phyloP scores from a whole-genome alignment of 2,888 invertebrate species.

The Venusia cambrica region DNA sequence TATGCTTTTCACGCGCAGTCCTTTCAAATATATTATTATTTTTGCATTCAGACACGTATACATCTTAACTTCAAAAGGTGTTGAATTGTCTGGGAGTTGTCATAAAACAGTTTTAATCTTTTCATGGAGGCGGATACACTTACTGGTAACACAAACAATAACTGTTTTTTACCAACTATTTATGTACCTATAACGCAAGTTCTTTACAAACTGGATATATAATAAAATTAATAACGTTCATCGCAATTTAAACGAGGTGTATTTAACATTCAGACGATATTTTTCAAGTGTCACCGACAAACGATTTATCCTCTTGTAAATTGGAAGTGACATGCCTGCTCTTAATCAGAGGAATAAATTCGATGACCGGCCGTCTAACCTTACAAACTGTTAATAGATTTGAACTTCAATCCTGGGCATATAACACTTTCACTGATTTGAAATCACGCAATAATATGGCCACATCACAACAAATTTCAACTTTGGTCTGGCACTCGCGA shows the following conservation, averaged over 20 bases:
- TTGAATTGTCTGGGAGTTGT: slow-evolving; percentile 36
- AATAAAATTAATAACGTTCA: slow-evolving; percentile 33
- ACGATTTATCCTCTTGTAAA: slow-evolving; percentile 52
- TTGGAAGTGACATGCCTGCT: slow-evolving; percentile 53
- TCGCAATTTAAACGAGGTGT: slow-evolving; percentile 35
- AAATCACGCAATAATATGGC: too few species aligned
- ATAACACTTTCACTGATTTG: slow-evolving; percentile 28
- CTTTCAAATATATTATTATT: slow-evolving; percentile 8
- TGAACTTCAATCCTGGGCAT: slow-evolving; percentile 3
- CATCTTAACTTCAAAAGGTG: slow-evolving; percentile 16
- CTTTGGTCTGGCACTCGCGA: slow-evolving; percentile 38
- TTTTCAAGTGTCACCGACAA: slow-evolving; percentile 40
- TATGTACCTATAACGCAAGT: too few species aligned
- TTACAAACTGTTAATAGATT: slow-evolving; percentile 7
- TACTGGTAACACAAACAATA: too few species aligned
- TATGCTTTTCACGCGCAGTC: slow-evolving; percentile 14
- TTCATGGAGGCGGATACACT: slow-evolving; percentile 44
- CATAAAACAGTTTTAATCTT: slow-evolving; percentile 59
- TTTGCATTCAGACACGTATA: not conserved
- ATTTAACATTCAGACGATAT: slow-evolving; percentile 42
- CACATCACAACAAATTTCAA: slow-evolving; percentile 31
- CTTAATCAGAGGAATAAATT: slow-evolving; percentile 50
- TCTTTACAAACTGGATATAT: too few species aligned
- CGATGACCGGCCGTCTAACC: slow-evolving; percentile 33
- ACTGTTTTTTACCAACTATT: too few species aligned